Evolutionary conservation across 2,113 vertebrate genomes (phyloP), one percentile per base, ranked within the genome.

Genomic region (Austrofundulus limnaeus): DNA sequence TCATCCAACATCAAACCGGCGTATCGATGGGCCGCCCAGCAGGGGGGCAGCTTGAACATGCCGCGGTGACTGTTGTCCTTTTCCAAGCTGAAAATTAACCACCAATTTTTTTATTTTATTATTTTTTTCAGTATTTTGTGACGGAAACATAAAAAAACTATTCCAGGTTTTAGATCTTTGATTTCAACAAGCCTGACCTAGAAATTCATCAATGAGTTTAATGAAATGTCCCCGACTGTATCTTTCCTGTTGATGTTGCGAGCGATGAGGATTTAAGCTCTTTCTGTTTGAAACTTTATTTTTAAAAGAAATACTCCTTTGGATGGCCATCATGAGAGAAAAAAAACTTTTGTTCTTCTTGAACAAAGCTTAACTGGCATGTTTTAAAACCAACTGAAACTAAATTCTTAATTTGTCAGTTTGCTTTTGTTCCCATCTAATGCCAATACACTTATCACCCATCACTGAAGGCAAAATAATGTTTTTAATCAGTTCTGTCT

Each of bases 141-240:
- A 69, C 61, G 3, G 31, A 28, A 72, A 79, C 61, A 83, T 81
- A 66, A 68, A 17, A 25, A 84, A 90, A 85, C 85, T 47, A 83
- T 81, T 89, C 87, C 75, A 72, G 66, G 72, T 83, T 66, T 83
- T 62, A 72, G 85, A 78, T 84, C 94, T 95, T 95, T 95, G 93
- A 94, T 95, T 94, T 93, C 87, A 76, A 73, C 77, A n/a, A n/a
- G n/a, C n/a, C 92, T 92, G 87, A 82, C 87, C 93, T 93, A 94
- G 92, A 51, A 90, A 90, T 88, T 87, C 86, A 86, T 88, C 88
- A 25, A 25, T 16, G 23, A 25, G 16, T n/a, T n/a, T n/a, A n/a
- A n/a, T n/a, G n/a, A n/a, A n/a, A n/a, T n/a, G 25, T 24, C 28
- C 85, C 89, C 87, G 72, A 79, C 80, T 84, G 87, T 85, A 90